phyloP scores from a whole-genome alignment of 2,113 vertebrate species.

The Myanophis thanlyinensis region DNA sequence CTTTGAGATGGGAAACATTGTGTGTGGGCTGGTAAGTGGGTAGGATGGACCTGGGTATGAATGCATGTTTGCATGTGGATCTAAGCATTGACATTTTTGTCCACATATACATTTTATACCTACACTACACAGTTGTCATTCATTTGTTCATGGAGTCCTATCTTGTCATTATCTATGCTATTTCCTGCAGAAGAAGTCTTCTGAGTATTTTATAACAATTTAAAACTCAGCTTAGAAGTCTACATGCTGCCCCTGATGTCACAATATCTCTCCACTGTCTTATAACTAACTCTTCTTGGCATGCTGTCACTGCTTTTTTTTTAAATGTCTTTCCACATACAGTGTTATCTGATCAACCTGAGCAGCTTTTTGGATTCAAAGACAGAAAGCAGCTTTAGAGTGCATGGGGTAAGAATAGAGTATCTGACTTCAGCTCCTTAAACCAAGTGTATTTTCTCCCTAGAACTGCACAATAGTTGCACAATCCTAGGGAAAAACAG shows the following conservation, averaged over 20 bases:
- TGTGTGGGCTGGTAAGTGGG: background rate
- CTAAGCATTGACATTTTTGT: background rate
- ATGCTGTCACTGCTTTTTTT: background rate
- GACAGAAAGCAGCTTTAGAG: background rate
- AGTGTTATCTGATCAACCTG: background rate
- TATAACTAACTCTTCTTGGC: background rate
- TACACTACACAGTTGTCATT: background rate
- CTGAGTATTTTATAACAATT: background rate
- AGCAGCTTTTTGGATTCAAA: background rate
- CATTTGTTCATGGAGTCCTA: background rate
- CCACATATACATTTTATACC: background rate
- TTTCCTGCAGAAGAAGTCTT: background rate
- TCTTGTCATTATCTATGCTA: background rate
- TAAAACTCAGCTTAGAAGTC: background rate
- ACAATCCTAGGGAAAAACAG: background rate
- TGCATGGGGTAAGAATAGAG: background rate
- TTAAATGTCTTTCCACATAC: background rate
- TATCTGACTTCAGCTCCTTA: background rate
- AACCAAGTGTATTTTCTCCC: background rate
- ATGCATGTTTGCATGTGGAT: background rate
- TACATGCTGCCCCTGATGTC: background rate
- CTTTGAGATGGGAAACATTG: background rate
- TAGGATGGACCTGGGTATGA: background rate
- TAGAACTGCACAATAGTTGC: background rate
- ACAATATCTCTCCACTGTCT: background rate